Base-by-base conservation (phyloP, 2,113 vertebrate genomes). In the Turdus rufiventris region DNA sequence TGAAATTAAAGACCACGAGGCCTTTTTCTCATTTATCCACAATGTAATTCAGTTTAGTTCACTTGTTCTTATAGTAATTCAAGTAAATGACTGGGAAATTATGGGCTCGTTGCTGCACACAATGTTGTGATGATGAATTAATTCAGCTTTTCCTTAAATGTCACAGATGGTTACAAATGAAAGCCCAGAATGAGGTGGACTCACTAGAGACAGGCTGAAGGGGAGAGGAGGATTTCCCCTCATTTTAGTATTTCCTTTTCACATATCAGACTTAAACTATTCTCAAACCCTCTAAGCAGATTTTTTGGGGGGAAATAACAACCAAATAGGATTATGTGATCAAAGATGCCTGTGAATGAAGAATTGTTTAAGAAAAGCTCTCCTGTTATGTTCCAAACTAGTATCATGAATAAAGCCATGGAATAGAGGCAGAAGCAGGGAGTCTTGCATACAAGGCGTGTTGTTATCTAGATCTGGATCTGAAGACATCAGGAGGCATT, bases 141-240 rank as follows among this genome's bases (percentile, higher is more conserved):
- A 80, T 88, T 85, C 72, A 78, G 26, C 50, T 79, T 85, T 82
- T 90, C 88, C 58, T 83, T 76, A 70, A 90, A 83, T 95, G 82
- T 88, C 75, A 78, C 65, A 84, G 68, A 50, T 67, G 70, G 45
- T 75, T 93, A 81, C 68, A 85, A 81, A 78, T 16, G 57, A 50
- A 56, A 92, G 28, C 50, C 28, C 50, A 72, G 57, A 94, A 87
- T 75, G 86, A 89, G 40, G 26, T 60, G 58, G 29, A 73, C 66
- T 91, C 17, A 51, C 16, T 78, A 45, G 21, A 50, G 18, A 57
- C 0, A 60, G 48, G 20, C 62, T 86, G 56, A 43, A 84, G 43
- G 7, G 25, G 8, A 66, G 31, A 83, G 18, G 40, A 76, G 34
- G 50, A 82, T 68, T 85, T 75, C 43, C 83, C 36, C 53, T 78